Base-by-base conservation (phyloP, 2,113 vertebrate genomes). In the Chaenocephalus aceratus region DNA sequence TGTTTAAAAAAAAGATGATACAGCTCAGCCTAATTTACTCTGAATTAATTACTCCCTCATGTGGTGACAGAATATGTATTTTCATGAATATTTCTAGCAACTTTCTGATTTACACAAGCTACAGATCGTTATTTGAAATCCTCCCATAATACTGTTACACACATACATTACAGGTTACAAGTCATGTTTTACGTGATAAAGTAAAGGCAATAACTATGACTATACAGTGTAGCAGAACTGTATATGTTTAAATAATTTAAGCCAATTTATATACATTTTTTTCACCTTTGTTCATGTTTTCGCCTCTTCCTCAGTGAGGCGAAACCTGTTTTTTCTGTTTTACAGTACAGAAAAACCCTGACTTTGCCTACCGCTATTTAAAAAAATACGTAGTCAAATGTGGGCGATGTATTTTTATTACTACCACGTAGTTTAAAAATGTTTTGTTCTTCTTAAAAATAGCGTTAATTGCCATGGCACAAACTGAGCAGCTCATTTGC, bases 31-130 rank as follows among this genome's bases (percentile, higher is more conserved):
- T 86, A 76, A 90, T 85, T 80, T 44, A 16, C 66, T 90, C 64
- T 59, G 12, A 79, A 84, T 92, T 48, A 91, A 91, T 92, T 80
- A 89, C 88, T 77, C 70, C 77, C 72, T 84, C 58, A 69, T 49
- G 62, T 64, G n/a, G n/a, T 66, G 72, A 80, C 46, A 66, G 44
- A 72, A 84, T 77, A 81, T 79, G 58, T 49, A 75, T 83, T 85
- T 85, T 77, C 60, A 60, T 68, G 57, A 81, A 80, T 85, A 77
- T 80, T 84, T 79, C n/a, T 51, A 68, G 12, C 52, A 69, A 80
- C 76, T 72, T 65, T 77, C 4, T 34, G 23, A 67, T 79, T 67
- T 79, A 18, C 51, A 67, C 10, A 75, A 75, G 66, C 61, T 58
- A 36, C 9, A 68, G 26, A 59, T 26, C 5, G 12, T 36, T 57